Evolutionary conservation across 2,113 vertebrate genomes (phyloP), one percentile per base, ranked within the genome.

Genomic region (Aegithalos caudatus): DNA sequence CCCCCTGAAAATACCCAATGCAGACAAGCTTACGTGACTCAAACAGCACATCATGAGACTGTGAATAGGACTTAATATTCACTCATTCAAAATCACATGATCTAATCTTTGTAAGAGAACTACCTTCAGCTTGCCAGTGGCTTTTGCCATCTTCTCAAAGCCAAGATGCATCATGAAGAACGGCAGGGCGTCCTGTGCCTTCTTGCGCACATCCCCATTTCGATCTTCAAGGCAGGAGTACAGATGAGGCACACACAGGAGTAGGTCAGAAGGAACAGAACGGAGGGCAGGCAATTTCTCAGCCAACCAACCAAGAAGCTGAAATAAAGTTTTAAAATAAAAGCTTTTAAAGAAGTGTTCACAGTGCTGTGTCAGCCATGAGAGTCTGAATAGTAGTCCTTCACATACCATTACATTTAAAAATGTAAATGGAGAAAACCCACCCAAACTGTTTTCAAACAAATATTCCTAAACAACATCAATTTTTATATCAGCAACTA

Each of bases 81-180:
- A 67, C 29, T 86, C 17, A 33, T n/a, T 76, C 45, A 51, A 77
- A 44, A 58, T 74, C 50, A 89, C 29, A 19, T 45, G 79, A 24
- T 50, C 56, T 74, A 79, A 53, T 57, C 22, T 35, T 18, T 57
- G 20, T 17, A 50, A 62, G 7, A 84, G 40, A 37, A 86, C 67
- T 98, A 99, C 99, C 98, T 99, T 99, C 60, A 99, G 98, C 96
- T 99, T 99, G 56, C 98, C 96, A 4, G 99, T 98, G 37, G 99
- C 99, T 96, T 99, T 99, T 90, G 82, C 96, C 99, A 99, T 99
- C 95, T 99, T 99, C 86, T 99, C 99, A 91, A 98, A 99, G 62
- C 99, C 98, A 82, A 99, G 98, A 91, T 99, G 99, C 99, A 99
- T 99, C 99, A 99, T 99, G 81, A 99, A 99, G 92, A 98, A 98